Base-by-base conservation (phyloP, 2,113 vertebrate genomes). In the Peucedramus taeniatus region DNA sequence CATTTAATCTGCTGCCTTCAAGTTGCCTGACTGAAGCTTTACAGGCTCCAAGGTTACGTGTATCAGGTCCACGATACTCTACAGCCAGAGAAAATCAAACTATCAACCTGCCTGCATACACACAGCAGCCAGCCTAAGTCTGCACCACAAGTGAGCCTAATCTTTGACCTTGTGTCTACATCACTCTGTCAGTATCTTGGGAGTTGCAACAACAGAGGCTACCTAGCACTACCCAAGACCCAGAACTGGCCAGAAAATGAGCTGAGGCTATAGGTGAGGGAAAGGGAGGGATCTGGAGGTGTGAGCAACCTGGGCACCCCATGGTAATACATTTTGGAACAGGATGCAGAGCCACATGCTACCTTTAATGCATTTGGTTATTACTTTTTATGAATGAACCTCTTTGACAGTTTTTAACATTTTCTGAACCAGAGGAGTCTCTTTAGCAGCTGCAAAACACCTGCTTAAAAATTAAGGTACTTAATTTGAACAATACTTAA, bases 41-140 rank as follows among this genome's bases (percentile, higher is more conserved):
- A 50, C 4, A 47, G 53, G 7, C 47, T 42, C 15, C 30, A 17
- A 31, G 57, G 40, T 33, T 31, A 39, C 2, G 0, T 11, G 3
- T 0, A 3, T 13, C 9, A 16, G 22, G 37, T 14, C 60, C 12
- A 2, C 1, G 0, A 12, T 1, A 5, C 23, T 70, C 31, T 42
- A 15, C 39, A 66, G 47, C 7, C 1, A 3, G 31, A n/a, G n/a
- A 56, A 71, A 91, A 68, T 10, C 56, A 16, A 50, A 78, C 40
- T 7, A n/a, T 13, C 15, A 10, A 14, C 15, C 44, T 70, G 71
- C 47, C 12, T 14, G 15, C 5, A 4, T 7, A 3, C 1, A 14
- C 17, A 10, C 33, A 47, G 71, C 66, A 68, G 30, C 3, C 53
- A 2, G 4, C 7, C 30, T 4, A 59, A 23, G 21, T 3, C 77